Conservation (phyloP, 2,888 invertebrate genomes). For the Capitulum mitella region DNA sequence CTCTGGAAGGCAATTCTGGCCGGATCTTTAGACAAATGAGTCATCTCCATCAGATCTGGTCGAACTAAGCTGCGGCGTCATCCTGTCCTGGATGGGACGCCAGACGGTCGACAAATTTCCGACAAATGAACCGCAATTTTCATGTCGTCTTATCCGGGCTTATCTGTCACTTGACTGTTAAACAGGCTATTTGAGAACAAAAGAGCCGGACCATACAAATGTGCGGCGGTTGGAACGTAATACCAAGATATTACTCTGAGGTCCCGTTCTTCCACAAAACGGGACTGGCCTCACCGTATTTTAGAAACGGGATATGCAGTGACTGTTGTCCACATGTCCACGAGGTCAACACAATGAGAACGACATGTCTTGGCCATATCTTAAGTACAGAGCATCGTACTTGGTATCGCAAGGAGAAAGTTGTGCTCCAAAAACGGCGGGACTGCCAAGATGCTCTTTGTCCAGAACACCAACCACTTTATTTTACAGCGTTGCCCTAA, state of each 20-base stretch:
- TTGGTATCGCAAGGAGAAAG: no score
- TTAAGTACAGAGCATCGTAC: no score
- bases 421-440: no score
- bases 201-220: not conserved
- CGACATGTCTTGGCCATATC: no score
- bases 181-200: not conserved
- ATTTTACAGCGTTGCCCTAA: no score
- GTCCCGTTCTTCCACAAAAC: not conserved
- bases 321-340: not conserved
- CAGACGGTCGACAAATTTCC: not conserved
- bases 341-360: no score
- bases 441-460: no score
- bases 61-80: not conserved
- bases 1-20: no score
- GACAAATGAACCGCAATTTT: not conserved
- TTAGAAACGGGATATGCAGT: not conserved
- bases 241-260: not conserved
- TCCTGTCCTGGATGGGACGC: no score
- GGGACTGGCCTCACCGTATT: not conserved
- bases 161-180: conserved; percentile 1
- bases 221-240: not conserved
- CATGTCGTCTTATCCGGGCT: not conserved
- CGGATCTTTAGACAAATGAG: not conserved
- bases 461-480: no score
- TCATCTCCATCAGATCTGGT: not conserved